These are phyloP conservation scores for Bilobella aurantiaca DNA, from an alignment of 1,140 invertebrate species.

Conservation along the genomic window DNA sequence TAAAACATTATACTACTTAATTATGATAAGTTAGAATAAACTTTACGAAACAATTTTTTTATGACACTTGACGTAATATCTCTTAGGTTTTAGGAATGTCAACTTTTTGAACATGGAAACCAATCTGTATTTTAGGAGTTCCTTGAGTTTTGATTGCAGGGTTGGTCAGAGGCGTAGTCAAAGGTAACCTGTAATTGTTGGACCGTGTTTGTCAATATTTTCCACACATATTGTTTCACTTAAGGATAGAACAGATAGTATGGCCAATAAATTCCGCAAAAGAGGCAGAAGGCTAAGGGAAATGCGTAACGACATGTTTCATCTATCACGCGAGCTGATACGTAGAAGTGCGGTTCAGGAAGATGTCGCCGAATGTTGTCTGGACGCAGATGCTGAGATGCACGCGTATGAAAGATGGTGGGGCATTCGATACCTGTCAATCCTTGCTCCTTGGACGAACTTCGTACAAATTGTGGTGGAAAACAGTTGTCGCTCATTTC, in stretches of 20 bases:
- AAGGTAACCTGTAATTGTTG: too few species aligned
- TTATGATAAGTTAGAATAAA: too few species aligned
- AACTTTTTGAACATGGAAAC: too few species aligned
- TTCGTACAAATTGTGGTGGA: neutral
- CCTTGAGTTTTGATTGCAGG: too few species aligned
- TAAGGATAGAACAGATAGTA: slow-evolving; percentile 42
- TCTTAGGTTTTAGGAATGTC: too few species aligned
- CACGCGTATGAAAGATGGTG: neutral
- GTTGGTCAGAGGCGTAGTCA: too few species aligned
- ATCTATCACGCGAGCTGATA: slow-evolving; percentile 35
- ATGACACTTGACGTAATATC: too few species aligned
- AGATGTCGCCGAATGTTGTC: neutral
- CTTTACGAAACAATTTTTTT: too few species aligned
- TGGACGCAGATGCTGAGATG: neutral
- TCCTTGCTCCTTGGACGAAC: neutral
- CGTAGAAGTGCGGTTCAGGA: neutral
- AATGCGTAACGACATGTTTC: slow-evolving; percentile 44
- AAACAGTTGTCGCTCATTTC: neutral
- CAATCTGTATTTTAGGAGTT: too few species aligned
- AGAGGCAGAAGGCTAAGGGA: slow-evolving; percentile 44
- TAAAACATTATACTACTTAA: too few species aligned
- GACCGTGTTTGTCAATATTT: too few species aligned
- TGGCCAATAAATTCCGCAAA: slow-evolving; percentile 47
- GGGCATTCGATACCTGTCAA: neutral
- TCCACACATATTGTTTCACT: too few species aligned